Evolutionary conservation across 2,113 vertebrate genomes (phyloP), one percentile per base, ranked within the genome.

Genomic region (Chaetops frenatus): DNA sequence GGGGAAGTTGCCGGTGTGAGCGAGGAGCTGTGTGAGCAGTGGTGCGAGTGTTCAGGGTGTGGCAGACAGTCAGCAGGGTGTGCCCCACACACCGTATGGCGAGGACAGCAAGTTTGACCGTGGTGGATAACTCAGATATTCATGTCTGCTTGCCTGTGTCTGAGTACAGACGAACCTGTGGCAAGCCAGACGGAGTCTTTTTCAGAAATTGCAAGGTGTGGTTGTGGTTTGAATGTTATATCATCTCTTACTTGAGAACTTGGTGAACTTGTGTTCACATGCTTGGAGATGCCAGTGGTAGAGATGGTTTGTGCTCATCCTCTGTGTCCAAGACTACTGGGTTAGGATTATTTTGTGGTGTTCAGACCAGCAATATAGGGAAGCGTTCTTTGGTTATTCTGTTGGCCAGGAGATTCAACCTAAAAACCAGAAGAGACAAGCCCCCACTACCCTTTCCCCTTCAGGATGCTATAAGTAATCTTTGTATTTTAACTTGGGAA

Each of bases 171-270:
- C 29, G 3, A 87, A 90, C 62, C 56, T 73, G 81, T 44, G 64
- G 79, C 56, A 83, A 73, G 45, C 38, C 76, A 78, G 67, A 50
- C 31, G 2, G 83, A 90, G 66, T 13, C 56, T 78, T 71, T 35
- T 82, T 48, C 71, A 93, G 88, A 74, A 96, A 73, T 16, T 88
- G 54, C 47, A 33, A 88, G 87, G 81, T 94, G 94, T 92, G 81
- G 90, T 51, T 90, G 79, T 90, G 85, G 81, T 92, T 92, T 92
- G 51, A 36, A 33, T 78, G 61, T 79, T 54, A 2, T 18, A 36
- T 74, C 35, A 64, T 31, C 35, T 44, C 18, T 35, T 57, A 12
- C 42, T 50, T 31, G 45, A 66, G 79, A 93, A 67, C 51, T 73
- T 0, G 0, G 15, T 83, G 60, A 50, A 51, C 71, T 91, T 54